Base-by-base conservation (phyloP, 2,797 vertebrate genomes). In the Channallabes apus region DNA sequence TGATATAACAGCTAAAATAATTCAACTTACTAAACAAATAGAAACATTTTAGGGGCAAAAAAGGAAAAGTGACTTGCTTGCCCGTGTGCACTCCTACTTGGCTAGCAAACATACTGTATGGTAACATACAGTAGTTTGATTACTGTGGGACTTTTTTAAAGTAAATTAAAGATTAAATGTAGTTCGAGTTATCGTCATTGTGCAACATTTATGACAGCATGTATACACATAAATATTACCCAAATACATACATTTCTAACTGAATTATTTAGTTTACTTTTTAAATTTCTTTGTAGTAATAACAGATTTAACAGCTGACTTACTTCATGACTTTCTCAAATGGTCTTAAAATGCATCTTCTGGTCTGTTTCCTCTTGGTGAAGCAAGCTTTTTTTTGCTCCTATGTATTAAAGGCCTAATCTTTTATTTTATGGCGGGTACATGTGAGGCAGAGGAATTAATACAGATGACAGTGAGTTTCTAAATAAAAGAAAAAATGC, bases 401-500 rank as follows among this genome's bases (percentile, higher is more conserved):
- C 59, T 41, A 38, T 62, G 35, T n/a, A 56, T 76, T 76, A 75
- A 75, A 75, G 72, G 22, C 22, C 20, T 61, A 61, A 61, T 80
- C 24, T 64, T 80, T 56, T 51, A n/a, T 80, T 59, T 14, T 78
- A 80, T 80, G 54, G 67, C 14, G 29, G 27, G 5, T 68, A 56
- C 78, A 78, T 78, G 51, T 41, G 35, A 81, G 15, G 32, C 69
- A 67, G 41, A 24, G 17, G 46, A 81, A 75, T 81, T 85, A 85
- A 85, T 80, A 73, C 61, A 38, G 24, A 78, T 77, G 83, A 38
- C 27, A 56, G 77, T 80, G 77, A 61, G 38, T 80, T 71, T 56
- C 32, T 59, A 69, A 80, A 84, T 71, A 69, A 78, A 62, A 79
- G 18, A 29, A 78, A 56, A 69, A 80, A 75, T 80, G 62, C 79